These are phyloP conservation scores for Mycetomoellerius zeteki DNA, from an alignment of 1,140 invertebrate genomes.

Conservation along the genomic window DNA sequence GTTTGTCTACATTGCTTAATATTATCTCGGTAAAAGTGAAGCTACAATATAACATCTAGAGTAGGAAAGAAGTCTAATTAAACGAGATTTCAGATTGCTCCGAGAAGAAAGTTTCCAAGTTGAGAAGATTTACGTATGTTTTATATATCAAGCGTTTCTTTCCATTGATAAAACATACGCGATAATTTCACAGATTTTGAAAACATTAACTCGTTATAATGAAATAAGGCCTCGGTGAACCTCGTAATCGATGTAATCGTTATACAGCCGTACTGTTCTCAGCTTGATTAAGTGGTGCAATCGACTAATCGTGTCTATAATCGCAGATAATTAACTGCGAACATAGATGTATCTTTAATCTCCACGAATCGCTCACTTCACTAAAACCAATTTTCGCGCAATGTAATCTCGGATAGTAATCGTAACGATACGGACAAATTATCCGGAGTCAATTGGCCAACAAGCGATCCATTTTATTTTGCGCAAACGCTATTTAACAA, in stretches of 20 bases:
- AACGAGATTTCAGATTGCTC: slow-evolving; percentile 14
- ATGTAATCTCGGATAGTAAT: slow-evolving; percentile 3
- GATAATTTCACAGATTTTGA: not conserved
- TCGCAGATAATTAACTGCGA: slow-evolving; percentile 17
- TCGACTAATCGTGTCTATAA: slow-evolving; percentile 27
- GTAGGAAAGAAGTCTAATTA: slow-evolving; percentile 21
- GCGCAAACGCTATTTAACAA: slow-evolving; percentile 37
- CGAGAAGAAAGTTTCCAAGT: slow-evolving; percentile 16
- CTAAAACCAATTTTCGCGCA: not conserved
- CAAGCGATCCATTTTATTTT: slow-evolving; percentile 26
- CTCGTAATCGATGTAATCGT: slow-evolving; percentile 21
- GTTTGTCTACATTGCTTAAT: not conserved
- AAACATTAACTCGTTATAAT: not conserved
- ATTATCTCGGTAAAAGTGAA: slow-evolving; percentile 4
- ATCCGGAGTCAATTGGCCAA: slow-evolving; percentile 12
- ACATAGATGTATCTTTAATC: not conserved
- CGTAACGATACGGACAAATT: slow-evolving; percentile 25
- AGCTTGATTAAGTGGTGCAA: slow-evolving; percentile 6
- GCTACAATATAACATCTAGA: not conserved
- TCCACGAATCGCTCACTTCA: not conserved
- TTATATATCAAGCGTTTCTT: not conserved
- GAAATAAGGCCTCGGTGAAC: not conserved
- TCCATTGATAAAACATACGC: not conserved
- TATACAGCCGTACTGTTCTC: not conserved
- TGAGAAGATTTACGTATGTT: not conserved